Base-by-base conservation (phyloP, 92 coral and sea anemone genomes). In the Actinernus sp. region DNA sequence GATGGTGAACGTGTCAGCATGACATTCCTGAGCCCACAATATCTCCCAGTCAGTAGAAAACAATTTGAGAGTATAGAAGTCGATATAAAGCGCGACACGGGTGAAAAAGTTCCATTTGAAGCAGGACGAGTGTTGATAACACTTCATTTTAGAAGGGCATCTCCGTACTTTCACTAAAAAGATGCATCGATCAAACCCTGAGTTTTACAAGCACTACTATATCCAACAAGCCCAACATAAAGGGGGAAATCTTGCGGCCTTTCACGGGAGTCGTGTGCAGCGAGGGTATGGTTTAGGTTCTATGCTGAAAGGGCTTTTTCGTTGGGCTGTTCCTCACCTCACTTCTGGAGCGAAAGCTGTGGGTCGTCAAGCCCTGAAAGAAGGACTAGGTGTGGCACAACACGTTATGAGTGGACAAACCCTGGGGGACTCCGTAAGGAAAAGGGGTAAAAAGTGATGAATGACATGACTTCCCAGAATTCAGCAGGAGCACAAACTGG, bases 51-150 rank as follows among this genome's bases (percentile, higher is more conserved):
- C n/a, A n/a, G n/a, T n/a, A n/a, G n/a, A n/a, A n/a, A n/a, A n/a
- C n/a, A n/a, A n/a, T n/a, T n/a, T n/a, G n/a, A n/a, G n/a, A n/a
- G n/a, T n/a, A n/a, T n/a, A n/a, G n/a, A n/a, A n/a, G n/a, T n/a
- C n/a, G n/a, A n/a, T n/a, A n/a, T n/a, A n/a, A n/a, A n/a, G n/a
- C n/a, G n/a, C n/a, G n/a, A n/a, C n/a, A n/a, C n/a, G n/a, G n/a
- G n/a, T n/a, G n/a, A n/a, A n/a, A n/a, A n/a, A n/a, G 73, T 75
- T 24, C 90, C 91, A 84, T 77, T 77, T 56, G 79, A 69, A 41
- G 46, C 45, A 34, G 82, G 88, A 17, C 52, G 63, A 25, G 45
- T 75, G 73, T 16, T 75, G 53, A 53, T 71, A 41, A 75, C 83
- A 61, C 74, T 61, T 16, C 75, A 69, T 47, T 61, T 76, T 45